Evolutionary conservation across 2,888 invertebrate species (phyloP), one percentile per base, ranked within the genome.

Genomic region (Campoplex nolae): DNA sequence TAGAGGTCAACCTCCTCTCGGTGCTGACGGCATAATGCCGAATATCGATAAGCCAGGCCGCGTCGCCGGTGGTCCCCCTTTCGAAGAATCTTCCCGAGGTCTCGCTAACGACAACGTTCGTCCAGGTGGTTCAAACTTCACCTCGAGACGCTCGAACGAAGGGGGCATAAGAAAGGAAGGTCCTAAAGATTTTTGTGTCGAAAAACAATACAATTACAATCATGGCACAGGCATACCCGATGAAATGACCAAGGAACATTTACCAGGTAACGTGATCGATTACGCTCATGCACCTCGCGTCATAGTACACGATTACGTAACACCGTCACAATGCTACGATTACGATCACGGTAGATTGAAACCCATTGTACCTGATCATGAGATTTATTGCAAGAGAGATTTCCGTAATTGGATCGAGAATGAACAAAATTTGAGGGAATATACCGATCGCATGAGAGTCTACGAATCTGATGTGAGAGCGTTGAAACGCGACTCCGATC

Each of bases 181-280:
- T 8, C 86, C 81, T 35, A 89, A 91, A 58, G 93, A 94, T n/a
- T 94, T 94, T 76, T 91, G 92, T 51, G 91, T 91, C 18, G 91
- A 92, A 18, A 93, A 91, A 81, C 94, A 94, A 80, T 94, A 93
- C 54, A 94, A 94, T 90, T 94, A 94, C 83, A 94, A 94, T 88
- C 94, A 94, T 56, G 92, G 93, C 18, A 93, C 90, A 48, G 81
- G 88, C 13, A 71, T 75, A 11, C 82, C 89, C 0, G 84, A 89
- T 45, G 89, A 92, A 28, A 90, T 89, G 71, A 85, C 89, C 18
- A 76, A 84, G 2, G 93, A 93, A 9, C 90, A 92, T 38, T 71
- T 89, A 16, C 93, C 94, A 3, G 86, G 89, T 0, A 94, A 94
- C 76, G 90, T 94, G 3, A 93, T 94, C 6, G 94, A 94, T 83